Base-by-base conservation (phyloP, 2,888 invertebrate genomes). In the Eristalinus aeneus region DNA sequence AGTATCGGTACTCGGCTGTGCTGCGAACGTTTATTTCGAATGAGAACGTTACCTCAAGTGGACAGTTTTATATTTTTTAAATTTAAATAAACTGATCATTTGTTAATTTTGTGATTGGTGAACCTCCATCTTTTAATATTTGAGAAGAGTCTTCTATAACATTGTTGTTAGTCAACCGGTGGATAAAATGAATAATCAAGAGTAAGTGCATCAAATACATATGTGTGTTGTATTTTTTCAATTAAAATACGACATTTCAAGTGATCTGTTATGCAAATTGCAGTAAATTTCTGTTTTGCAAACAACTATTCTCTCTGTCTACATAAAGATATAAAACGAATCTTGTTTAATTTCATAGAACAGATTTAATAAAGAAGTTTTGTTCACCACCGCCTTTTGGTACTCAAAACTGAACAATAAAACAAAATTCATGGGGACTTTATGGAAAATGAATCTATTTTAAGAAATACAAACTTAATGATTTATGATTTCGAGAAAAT, bases 51-150 rank as follows among this genome's bases (percentile, higher is more conserved):
- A 39, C 60, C 65, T 54, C 65, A 71, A 23, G 34, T 34, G 58
- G 78, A 11, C 69, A 61, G 83, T 78, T 84, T 74, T 69, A 69
- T 54, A 22, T 68, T 72, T n/a, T 78, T 72, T 23, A 53, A 74
- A 39, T 65, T 79, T 34, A 65, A 79, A 75, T 79, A 79, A 79
- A 65, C 27, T 5, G 27, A 73, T 73, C 68, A 73, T 82, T 76
- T 56, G 71, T 73, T 65, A 61, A 65, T 75, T 46, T 46, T 8
- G 16, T 46, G 63, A 23, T 54, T 71, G 39, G 12, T 32, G 64
- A 74, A 61, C 75, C n/a, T 69, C 56, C 74, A 74, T 79, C 32
- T 71, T 71, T 71, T 78, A 16, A 64, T 73, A 3, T 56, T 23
- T 56, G 1, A 56, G 56, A 11, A 11, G 22, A 2, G 56, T 22